These are phyloP conservation scores for Acanthosepion pharaonis DNA, from an alignment of 2,888 invertebrate genomes.

Conservation along the genomic window DNA sequence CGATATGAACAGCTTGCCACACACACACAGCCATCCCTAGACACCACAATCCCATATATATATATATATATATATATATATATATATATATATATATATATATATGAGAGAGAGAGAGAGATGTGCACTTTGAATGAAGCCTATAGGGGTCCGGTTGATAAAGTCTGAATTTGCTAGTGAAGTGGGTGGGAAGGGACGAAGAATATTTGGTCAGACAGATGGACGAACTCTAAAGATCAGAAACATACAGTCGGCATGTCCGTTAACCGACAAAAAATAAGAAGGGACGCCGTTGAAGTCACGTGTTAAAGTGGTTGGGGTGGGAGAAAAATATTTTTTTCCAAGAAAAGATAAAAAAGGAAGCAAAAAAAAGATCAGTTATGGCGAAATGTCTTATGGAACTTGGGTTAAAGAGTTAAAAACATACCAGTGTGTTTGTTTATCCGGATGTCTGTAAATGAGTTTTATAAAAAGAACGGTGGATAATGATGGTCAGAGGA, in stretches of 20 bases:
- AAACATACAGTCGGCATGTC: neutral
- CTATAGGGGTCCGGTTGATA: no score
- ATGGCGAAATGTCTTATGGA: neutral
- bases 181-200: no score
- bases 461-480: neutral
- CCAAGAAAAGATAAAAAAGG: neutral
- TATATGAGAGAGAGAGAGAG: no score
- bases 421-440: neutral
- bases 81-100: no score
- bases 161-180: no score
- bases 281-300: neutral
- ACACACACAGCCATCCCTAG: no score
- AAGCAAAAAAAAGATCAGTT: neutral
- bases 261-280: neutral
- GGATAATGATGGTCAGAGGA: neutral
- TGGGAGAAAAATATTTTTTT: neutral
- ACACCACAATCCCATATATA: no score
- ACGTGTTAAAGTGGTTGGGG: neutral
- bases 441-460: slow-evolving; percentile 33
- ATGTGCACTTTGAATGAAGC: no score
- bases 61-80: no score
- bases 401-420: neutral
- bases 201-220: no score
- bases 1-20: no score
- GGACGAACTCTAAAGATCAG: no score